Evolutionary conservation across 2,113 vertebrate species (phyloP), one percentile per base, ranked within the genome.

Genomic region (Balaeniceps rex): DNA sequence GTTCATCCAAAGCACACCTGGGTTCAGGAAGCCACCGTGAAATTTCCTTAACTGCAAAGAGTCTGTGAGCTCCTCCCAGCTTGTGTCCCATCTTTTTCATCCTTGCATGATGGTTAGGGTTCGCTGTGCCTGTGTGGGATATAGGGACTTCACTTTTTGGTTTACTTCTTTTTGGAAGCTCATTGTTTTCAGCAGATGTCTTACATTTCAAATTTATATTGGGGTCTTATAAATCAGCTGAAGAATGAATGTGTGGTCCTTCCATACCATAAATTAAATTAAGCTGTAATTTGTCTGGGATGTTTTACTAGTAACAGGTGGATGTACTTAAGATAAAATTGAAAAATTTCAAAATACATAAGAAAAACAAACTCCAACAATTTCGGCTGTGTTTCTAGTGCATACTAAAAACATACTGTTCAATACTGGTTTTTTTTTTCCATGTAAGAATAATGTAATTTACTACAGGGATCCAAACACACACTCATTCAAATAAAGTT

Each of bases 201-300:
- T 86, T 70, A 7, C 13, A 18, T 77, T 94, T 82, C 19, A 88
- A 47, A 77, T 93, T 90, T 90, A 58, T 58, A 14, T 57, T 68
- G 13, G 5, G 18, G 83, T 71, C 80, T 34, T 28, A 33, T 54
- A 95, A 95, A 31, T 90, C 49, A 90, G 47, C 40, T 80, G 52
- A 79, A 61, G 38, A 82, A 79, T 28, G 69, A 54, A 65, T 86
- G 60, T 72, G 61, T 55, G 52, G 94, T 91, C 42, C 44, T 91
- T 88, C 38, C 17, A 42, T 38, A 54, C 10, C 12, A 57, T 68
- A 93, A 90, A 96, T 92, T 91, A 83, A 93, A 77, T 92, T 87
- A 89, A 69, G 29, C 24, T 90, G 58, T 44, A 95, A 58, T 90
- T 83, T 92, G 46, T 25, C 49, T 94, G 14, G 24, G 33, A 64